Conservation (phyloP, 1,140 invertebrate genomes). For the Cotesia glomerata region DNA sequence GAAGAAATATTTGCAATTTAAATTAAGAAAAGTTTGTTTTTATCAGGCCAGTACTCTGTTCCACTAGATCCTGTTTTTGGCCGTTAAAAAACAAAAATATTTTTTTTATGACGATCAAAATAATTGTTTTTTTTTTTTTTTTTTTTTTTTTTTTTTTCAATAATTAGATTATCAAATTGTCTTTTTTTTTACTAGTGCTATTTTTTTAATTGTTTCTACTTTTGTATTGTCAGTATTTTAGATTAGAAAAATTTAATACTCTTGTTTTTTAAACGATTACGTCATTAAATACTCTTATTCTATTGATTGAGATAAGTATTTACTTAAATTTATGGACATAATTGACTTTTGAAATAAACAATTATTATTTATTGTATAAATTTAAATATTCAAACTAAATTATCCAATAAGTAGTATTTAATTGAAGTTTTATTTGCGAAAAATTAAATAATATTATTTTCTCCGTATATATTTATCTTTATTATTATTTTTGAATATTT, state of each 20-base stretch:
- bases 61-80: background rate
- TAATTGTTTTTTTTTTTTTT: background rate
- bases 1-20: background rate
- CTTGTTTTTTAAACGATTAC: background rate
- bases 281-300: background rate
- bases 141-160: background rate
- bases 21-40: background rate
- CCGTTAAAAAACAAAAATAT: background rate
- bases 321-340: background rate
- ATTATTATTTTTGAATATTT: background rate
- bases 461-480: no score
- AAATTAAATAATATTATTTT: background rate
- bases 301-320: background rate
- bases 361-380: background rate
- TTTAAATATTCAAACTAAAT: no score
- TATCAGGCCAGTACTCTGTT: background rate
- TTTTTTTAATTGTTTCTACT: slow-evolving; percentile 14
- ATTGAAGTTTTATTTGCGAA: no score
- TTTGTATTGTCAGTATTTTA: slow-evolving; percentile 24
- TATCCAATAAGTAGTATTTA: no score
- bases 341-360: background rate
- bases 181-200: background rate
- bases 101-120: background rate
- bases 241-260: slow-evolving; percentile 8
- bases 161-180: background rate